Conservation (phyloP, 2,797 vertebrate species). For the Ciconia nigra region DNA sequence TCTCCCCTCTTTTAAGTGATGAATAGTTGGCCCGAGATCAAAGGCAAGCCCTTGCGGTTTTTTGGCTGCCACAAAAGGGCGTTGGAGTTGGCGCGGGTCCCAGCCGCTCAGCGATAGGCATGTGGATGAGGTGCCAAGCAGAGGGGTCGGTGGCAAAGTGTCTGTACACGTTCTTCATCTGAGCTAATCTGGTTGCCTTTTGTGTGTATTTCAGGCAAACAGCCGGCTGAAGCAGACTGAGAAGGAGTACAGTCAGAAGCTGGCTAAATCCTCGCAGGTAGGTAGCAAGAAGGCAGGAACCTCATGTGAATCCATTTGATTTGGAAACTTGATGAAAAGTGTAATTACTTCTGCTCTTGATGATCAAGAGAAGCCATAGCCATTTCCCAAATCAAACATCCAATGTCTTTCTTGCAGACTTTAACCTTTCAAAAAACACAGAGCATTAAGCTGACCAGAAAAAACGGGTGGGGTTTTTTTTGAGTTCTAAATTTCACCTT, state of each 20-base stretch:
- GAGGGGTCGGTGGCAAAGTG: slow-evolving; percentile 80
- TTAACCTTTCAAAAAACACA: neutral
- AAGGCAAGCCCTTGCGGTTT: slow-evolving; percentile 79
- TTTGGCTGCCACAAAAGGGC: slow-evolving; percentile 83
- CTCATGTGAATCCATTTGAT: neutral
- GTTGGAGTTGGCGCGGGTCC: slow-evolving; percentile 79
- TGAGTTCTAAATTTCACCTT: neutral
- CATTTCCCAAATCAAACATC: neutral
- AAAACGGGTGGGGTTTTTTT: neutral
- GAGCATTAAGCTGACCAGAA: neutral
- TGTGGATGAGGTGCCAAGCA: slow-evolving; percentile 78
- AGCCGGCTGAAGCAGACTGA: slow-evolving; percentile 88
- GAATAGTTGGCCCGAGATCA: slow-evolving; percentile 91
- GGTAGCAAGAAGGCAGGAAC: neutral
- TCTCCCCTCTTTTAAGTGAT: slow-evolving; percentile 87
- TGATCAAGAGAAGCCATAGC: neutral
- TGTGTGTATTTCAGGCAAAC: slow-evolving; percentile 82
- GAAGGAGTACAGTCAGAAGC: slow-evolving; percentile 86
- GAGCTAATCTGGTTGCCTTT: slow-evolving; percentile 75
- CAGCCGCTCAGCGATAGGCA: slow-evolving; percentile 76
- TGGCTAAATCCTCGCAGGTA: slow-evolving; percentile 87
- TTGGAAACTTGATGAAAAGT: neutral
- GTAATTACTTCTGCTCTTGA: neutral
- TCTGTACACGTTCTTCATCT: slow-evolving; percentile 72
- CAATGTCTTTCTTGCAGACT: neutral